A percentile compares a stretch with the other conserved stretches of the same genome.
phyloP scores from a whole-genome alignment of 2,888 invertebrate genomes.

The Tenthredo amoena region DNA sequence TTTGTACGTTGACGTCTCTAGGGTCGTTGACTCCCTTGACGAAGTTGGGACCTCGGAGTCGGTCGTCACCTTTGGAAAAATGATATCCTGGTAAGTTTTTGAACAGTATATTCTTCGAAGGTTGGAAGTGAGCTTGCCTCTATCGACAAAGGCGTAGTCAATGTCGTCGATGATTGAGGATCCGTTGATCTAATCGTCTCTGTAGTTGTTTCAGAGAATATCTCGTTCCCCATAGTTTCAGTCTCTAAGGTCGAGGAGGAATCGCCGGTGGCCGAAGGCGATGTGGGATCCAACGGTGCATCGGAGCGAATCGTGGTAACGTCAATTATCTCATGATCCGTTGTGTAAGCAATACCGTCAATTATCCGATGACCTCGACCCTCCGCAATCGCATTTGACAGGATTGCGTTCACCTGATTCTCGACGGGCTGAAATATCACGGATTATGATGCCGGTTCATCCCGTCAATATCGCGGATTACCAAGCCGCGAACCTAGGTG shows the following conservation, averaged over 20 bases:
- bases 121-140: slow-evolving; percentile 28
- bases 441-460: neutral
- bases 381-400: slow-evolving; percentile 67
- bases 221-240: slow-evolving; percentile 74
- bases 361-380: slow-evolving; percentile 72
- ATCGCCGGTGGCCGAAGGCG: slow-evolving; percentile 50
- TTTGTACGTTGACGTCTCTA: neutral
- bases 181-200: neutral
- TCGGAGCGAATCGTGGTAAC: neutral
- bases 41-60: slow-evolving; percentile 26
- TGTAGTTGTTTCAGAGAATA: slow-evolving; percentile 66
- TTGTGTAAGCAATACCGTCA: slow-evolving; percentile 61
- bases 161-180: neutral
- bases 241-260: slow-evolving; percentile 65
- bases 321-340: slow-evolving; percentile 57
- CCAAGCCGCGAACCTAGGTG: neutral
- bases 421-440: slow-evolving; percentile 42
- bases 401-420: slow-evolving; percentile 61
- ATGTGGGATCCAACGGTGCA: neutral
- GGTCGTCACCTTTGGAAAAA: slow-evolving; percentile 17
- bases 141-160: slow-evolving; percentile 46
- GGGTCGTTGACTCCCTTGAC: slow-evolving; percentile 29
- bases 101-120: neutral
- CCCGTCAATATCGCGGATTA: neutral
- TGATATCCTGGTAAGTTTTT: neutral